A percentile compares a stretch with the other conserved stretches of the same genome.
Conservation (phyloP, 30 jellyfish, hydroid and myxozoan species). For the Catostylus mosaicus region DNA sequence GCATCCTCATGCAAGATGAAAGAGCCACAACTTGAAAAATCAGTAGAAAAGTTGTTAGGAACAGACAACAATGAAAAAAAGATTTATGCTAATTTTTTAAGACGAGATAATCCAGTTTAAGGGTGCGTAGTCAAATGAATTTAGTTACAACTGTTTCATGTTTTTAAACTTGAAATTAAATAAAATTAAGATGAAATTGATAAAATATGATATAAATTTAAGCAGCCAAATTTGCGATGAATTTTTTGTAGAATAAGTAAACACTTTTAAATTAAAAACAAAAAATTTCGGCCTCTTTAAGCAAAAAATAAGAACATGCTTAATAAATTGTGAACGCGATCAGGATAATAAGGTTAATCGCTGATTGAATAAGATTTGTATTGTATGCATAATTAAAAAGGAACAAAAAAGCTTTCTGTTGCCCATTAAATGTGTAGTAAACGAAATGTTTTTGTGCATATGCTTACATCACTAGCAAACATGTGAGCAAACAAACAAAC, state of each 20-base stretch:
- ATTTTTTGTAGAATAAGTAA: neutral
- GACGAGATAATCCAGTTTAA: slow-evolving; percentile 27
- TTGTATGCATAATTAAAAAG: too few relatives aligned
- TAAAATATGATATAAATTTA: neutral
- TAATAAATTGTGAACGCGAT: neutral
- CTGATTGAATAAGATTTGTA: neutral
- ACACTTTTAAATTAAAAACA: neutral
- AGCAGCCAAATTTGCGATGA: neutral
- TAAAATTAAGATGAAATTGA: neutral
- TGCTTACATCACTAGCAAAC: too few relatives aligned
- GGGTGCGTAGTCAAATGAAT: slow-evolving; percentile 15
- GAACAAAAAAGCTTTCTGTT: too few relatives aligned
- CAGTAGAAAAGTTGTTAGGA: neutral
- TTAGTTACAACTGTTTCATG: slow-evolving; percentile 22
- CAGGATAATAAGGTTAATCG: slow-evolving; percentile 15
- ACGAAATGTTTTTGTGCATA: too few relatives aligned
- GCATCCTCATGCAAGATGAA: neutral
- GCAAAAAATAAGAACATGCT: neutral
- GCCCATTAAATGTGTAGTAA: too few relatives aligned
- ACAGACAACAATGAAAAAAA: slow-evolving; percentile 47
- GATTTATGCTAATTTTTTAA: slow-evolving; percentile 47
- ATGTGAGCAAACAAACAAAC: too few relatives aligned
- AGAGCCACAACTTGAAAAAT: neutral
- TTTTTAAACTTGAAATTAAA: neutral
- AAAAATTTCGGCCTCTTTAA: neutral